Conservation (phyloP, 1,140 invertebrate genomes). For the Drosophila lini region DNA sequence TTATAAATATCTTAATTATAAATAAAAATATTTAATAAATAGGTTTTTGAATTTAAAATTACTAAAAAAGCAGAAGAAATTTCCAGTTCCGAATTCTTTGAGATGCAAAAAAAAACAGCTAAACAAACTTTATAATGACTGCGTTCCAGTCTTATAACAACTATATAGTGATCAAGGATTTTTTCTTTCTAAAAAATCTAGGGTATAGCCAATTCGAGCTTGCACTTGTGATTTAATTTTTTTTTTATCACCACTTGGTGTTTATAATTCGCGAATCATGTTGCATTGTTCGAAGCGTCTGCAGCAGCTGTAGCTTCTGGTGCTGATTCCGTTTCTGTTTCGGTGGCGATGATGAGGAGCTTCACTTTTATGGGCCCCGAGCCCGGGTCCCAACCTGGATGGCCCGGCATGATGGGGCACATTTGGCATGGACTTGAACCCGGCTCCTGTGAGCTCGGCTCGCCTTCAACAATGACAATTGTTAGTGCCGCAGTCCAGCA, state of each 20-base stretch:
- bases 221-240: not conserved
- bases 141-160: not conserved
- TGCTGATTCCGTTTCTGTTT: constrained; percentile 47
- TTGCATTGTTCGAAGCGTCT: constrained; percentile 76
- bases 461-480: constrained; percentile 80
- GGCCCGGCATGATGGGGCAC: constrained; percentile 67
- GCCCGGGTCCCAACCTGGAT: constrained; percentile 19
- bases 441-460: constrained; percentile 65
- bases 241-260: constrained; percentile 52
- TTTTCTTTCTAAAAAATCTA: not conserved
- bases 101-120: fast-evolving
- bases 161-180: not conserved
- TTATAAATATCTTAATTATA: not conserved
- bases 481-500: constrained; percentile 55
- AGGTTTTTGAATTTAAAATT: not conserved
- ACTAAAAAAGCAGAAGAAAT: not conserved
- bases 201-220: constrained; percentile 17
- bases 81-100: not conserved
- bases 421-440: constrained; percentile 58
- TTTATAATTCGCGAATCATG: constrained; percentile 83
- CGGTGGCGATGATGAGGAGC: constrained; percentile 74
- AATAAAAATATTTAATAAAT: not conserved
- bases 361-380: constrained; percentile 74
- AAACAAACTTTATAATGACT: not conserved
- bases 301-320: constrained; percentile 32